Conservation (phyloP, 2,113 vertebrate genomes). For the Natator depressus region DNA sequence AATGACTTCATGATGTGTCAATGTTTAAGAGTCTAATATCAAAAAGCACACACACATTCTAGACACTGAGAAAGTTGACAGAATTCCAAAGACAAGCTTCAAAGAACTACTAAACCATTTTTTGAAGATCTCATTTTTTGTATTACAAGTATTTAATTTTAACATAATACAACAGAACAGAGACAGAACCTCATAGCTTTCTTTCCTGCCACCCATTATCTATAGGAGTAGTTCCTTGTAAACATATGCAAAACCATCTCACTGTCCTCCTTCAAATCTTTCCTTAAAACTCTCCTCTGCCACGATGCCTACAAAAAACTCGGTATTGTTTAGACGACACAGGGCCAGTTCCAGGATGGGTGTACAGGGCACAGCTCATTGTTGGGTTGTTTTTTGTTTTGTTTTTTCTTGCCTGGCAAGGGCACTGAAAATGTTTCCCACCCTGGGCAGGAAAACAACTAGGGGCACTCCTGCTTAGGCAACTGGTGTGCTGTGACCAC, state of each 20-base stretch:
- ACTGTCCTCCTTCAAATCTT: not conserved
- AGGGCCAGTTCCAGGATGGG: not conserved
- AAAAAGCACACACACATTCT: not conserved
- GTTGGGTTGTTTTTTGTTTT: not conserved
- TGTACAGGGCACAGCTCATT: not conserved
- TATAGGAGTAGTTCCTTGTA: not conserved
- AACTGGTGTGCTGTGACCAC: not conserved
- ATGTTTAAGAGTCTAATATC: not conserved
- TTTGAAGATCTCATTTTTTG: not conserved
- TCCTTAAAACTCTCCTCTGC: not conserved
- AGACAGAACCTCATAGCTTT: not conserved
- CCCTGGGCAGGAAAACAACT: not conserved
- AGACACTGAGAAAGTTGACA: not conserved
- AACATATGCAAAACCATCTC: fast-evolving
- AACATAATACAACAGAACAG: not conserved
- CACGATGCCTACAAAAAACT: not conserved
- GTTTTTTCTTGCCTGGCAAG: not conserved
- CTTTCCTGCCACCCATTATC: not conserved
- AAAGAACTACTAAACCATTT: not conserved
- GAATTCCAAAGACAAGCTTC: not conserved
- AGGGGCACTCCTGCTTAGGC: not conserved
- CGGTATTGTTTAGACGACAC: not conserved
- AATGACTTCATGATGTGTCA: not conserved
- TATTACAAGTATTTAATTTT: not conserved
- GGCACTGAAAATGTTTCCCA: not conserved